Evolutionary conservation across 2,888 invertebrate species (phyloP), one percentile per base, ranked within the genome.

Genomic region (Mechanitis mazaeus): DNA sequence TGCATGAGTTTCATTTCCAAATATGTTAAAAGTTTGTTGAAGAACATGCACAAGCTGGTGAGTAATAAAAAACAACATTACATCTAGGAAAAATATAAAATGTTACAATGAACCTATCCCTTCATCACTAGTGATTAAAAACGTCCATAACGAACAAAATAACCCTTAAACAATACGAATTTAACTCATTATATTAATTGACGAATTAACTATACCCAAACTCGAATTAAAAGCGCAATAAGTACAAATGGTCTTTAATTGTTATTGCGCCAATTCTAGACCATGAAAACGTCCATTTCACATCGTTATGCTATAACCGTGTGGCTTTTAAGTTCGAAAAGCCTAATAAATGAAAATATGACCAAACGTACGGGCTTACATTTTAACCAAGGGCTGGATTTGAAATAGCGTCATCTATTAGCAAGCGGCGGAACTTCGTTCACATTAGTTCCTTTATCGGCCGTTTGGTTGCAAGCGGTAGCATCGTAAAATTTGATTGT

Each of bases 391-490:
- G 42, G 42, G 58, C 33, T n/a, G 33, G n/a, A 54, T 59, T 61
- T 47, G 71, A 75, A 68, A 76, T 83, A 78, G 68, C 83, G 84
- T 83, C 87, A 84, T 83, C 87, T 87, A 76, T 80, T 75, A 71
- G 69, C 66, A 61, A 54, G 3, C 45, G 60, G 55, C 45, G 58
- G 72, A 79, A 75, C 74, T 79, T 75, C 71, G 70, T 72, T 71
- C 67, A 67, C 69, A 72, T 76, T 84, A 81, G 82, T 85, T 79
- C 72, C 46, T 67, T 72, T 75, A 77, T 72, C 66, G 59, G 60
- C 74, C 80, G 72, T 74, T 42, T 65, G 66, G 70, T 74, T 72
- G 75, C 54, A 60, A 72, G 77, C 61, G 60, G 71, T 74, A 55
- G 63, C 35, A 58, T 76, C 75, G 76, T 82, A 73, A 81, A 75